phyloP scores from a whole-genome alignment of 2,113 vertebrate genomes.

The Microcebus murinus region DNA sequence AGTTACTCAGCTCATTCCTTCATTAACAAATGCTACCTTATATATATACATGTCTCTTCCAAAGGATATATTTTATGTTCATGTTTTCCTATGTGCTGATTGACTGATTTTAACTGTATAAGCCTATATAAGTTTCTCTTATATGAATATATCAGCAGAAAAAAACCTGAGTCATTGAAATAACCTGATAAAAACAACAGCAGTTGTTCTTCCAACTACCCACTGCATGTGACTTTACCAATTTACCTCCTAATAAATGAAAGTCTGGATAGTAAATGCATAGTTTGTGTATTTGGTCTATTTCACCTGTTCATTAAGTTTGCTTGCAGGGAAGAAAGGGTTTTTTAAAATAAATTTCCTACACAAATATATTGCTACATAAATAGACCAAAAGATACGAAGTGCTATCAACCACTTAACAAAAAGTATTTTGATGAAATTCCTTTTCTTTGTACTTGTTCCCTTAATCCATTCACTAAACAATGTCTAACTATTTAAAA shows the following conservation, averaged over 20 bases:
- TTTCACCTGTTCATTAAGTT: background rate
- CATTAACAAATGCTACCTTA: constrained; percentile 1
- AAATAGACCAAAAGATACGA: background rate
- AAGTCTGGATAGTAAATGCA: background rate
- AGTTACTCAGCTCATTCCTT: background rate
- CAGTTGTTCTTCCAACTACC: background rate
- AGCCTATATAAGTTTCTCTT: background rate
- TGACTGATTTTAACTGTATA: background rate
- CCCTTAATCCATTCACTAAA: background rate
- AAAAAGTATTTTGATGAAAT: background rate
- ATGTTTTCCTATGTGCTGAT: background rate
- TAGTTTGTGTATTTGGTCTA: background rate
- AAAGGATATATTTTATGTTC: background rate
- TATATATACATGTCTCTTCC: background rate
- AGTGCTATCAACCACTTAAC: background rate
- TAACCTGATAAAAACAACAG: background rate
- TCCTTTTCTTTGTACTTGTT: background rate
- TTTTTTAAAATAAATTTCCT: background rate
- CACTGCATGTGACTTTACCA: background rate
- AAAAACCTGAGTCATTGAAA: background rate
- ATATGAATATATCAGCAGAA: background rate
- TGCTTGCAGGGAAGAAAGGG: background rate
- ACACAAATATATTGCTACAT: background rate
- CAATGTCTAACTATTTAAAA: background rate
- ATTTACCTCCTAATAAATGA: constrained; percentile 8